phyloP scores from a whole-genome alignment of 2,797 vertebrate species.

The Gallirallus australis region DNA sequence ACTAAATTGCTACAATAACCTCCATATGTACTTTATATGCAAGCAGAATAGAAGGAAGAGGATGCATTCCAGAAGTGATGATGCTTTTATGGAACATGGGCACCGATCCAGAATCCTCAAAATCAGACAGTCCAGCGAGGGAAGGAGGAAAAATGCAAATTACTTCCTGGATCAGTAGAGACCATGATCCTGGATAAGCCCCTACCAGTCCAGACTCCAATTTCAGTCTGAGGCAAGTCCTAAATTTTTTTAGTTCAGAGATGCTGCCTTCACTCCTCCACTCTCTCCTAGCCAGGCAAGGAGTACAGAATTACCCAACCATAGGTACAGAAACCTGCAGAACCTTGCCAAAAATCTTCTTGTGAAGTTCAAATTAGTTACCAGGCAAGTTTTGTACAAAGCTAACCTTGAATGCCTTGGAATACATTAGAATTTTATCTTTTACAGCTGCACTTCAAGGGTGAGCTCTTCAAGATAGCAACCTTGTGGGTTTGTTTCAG shows the following conservation, averaged over 20 bases:
- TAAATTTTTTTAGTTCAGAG: not conserved
- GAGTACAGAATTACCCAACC: not conserved
- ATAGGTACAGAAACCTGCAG: not conserved
- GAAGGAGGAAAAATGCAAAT: not conserved
- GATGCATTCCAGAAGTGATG: not conserved
- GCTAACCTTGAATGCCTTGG: slow-evolving; percentile 34
- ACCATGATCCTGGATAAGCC: not conserved
- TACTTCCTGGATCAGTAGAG: not conserved
- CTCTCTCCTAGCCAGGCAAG: not conserved
- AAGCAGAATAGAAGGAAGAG: not conserved
- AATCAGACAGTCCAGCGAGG: not conserved
- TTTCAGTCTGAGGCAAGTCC: not conserved
- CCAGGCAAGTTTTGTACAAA: slow-evolving; percentile 1
- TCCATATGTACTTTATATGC: not conserved
- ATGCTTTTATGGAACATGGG: not conserved
- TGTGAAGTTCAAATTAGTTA: slow-evolving; percentile 32
- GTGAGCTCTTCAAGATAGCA: not conserved
- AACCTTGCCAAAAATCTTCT: slow-evolving; percentile 15
- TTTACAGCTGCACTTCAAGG: slow-evolving; percentile 4
- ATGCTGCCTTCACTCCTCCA: not conserved
- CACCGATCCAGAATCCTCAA: not conserved
- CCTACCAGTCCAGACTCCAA: not conserved
- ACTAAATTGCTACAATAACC: not conserved
- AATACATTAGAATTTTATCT: slow-evolving; percentile 13
- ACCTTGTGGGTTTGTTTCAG: not conserved